A percentile compares a stretch with the other conserved stretches of the same genome.
Evolutionary conservation across 2,113 vertebrate species (phyloP).

Genomic region (Zapornia atra): DNA sequence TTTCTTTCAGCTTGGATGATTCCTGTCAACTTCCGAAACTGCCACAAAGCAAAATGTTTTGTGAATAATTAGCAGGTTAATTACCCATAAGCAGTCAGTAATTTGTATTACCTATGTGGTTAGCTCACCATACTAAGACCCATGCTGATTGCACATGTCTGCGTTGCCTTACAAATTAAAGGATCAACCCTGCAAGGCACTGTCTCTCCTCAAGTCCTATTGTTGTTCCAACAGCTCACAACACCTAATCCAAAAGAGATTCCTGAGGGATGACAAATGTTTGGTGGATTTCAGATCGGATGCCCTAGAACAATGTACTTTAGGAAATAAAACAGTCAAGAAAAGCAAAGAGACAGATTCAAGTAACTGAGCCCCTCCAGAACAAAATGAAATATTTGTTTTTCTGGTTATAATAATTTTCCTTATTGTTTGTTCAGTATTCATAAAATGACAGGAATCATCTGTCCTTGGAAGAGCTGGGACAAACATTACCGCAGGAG

Average conservation of each 20-base stretch:
- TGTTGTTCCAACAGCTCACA: neutral
- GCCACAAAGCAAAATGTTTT: conserved; percentile 43
- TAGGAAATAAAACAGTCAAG: neutral
- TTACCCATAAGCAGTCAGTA: conserved; percentile 52
- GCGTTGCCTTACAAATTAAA: conserved; percentile 26
- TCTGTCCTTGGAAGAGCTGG: neutral
- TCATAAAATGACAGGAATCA: neutral
- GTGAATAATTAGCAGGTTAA: conserved; percentile 71
- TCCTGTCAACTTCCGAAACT: conserved; percentile 41
- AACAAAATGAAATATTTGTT: neutral
- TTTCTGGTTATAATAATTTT: neutral
- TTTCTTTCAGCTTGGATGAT: conserved; percentile 63
- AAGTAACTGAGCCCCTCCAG: neutral
- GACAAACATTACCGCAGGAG: neutral
- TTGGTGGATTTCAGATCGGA: neutral
- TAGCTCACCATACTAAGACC: conserved; percentile 17
- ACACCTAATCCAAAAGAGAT: neutral
- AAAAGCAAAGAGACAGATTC: neutral
- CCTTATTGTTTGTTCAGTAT: neutral
- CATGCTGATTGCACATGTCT: conserved; percentile 23
- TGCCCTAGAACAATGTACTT: neutral
- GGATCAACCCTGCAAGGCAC: conserved; percentile 1
- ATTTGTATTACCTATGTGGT: conserved; percentile 52
- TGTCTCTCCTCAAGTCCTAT: neutral
- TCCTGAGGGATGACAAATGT: conserved; percentile 1